phyloP scores from a whole-genome alignment of 1,140 invertebrate species.

The Drosophila sp. region DNA sequence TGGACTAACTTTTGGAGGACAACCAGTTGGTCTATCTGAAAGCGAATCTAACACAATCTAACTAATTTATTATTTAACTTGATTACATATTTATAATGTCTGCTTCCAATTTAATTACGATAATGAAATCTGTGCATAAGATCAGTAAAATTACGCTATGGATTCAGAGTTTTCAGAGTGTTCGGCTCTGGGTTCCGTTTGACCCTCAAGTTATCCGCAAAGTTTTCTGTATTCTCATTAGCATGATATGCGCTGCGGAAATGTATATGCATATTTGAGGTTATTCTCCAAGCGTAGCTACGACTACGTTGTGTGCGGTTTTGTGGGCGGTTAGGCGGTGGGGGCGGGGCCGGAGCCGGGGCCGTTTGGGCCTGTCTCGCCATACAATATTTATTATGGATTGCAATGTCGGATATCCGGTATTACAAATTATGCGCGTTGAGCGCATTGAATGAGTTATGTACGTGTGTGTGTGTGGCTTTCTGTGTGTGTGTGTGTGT shows the following conservation, averaged over 20 bases:
- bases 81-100: slow-evolving; percentile 9
- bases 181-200: slow-evolving; percentile 1
- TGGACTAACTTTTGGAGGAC: too few species aligned
- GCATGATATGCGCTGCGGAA: slow-evolving; percentile 20
- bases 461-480: not conserved
- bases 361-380: slow-evolving; percentile 8
- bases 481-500: slow-evolving; percentile 6
- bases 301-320: not conserved
- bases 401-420: slow-evolving; percentile 50
- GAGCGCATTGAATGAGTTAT: slow-evolving; percentile 47
- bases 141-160: slow-evolving; percentile 6
- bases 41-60: slow-evolving; percentile 24
- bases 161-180: not conserved
- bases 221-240: slow-evolving; percentile 27
- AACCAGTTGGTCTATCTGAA: not conserved
- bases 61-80: slow-evolving; percentile 36
- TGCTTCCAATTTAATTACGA: slow-evolving; percentile 20
- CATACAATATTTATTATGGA: slow-evolving; percentile 51
- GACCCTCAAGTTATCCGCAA: not conserved
- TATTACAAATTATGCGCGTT: slow-evolving; percentile 50
- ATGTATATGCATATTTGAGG: slow-evolving; percentile 33
- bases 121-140: slow-evolving; percentile 25
- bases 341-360: not conserved
- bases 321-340: too few species aligned
- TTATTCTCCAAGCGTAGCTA: not conserved